Base-by-base conservation (phyloP, 1,140 invertebrate genomes). In the Temnothorax longispinosus region DNA sequence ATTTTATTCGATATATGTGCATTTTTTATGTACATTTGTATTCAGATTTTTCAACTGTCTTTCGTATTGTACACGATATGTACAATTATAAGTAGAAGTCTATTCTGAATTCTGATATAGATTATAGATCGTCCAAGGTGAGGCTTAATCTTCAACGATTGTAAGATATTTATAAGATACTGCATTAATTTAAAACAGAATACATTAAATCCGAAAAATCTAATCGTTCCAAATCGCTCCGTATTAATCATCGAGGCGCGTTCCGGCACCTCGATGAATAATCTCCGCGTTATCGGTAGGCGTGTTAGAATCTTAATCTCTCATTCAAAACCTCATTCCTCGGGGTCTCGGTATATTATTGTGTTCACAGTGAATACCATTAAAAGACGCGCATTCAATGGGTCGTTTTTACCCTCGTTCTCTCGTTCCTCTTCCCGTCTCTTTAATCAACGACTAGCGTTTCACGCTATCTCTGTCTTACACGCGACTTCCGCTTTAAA, bases 251-350 rank as follows among this genome's bases (percentile, higher is more conserved):
- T 64, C 54, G 74, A n/a, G 35, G 3, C 32, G 41, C 18, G 32
- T 56, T 27, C 41, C 38, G 27, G 41, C 8, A 44, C 1, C 41
- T 44, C 11, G 15, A 27, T 8, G n/a, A 52, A n/a, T 50, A 35
- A 64, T 76, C 50, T 60, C 10, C 38, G 38, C 6, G 58, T 88
- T 58, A 60, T 56, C 54, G 8, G 7, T 54, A 54, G 4, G 72
- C 6, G 38, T 80, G 6, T 5, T 82, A 21, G 87, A 71, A 80
- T 87, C 87, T 72, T 64, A 86, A 77, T 80, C 77, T 56, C 52
- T 15, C 87, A 69, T 91, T 92, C 75, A 56, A 56, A 56, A n/a
- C 7, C 91, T 87, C 54, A 13, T 47, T 47, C 11, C 84, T 64
- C 10, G 69, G 10, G 38, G 38, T 47, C 47, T 77, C 82, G 50